Evolutionary conservation across 1,140 invertebrate species (phyloP).

Genomic region (Drosophila sturtevanti): DNA sequence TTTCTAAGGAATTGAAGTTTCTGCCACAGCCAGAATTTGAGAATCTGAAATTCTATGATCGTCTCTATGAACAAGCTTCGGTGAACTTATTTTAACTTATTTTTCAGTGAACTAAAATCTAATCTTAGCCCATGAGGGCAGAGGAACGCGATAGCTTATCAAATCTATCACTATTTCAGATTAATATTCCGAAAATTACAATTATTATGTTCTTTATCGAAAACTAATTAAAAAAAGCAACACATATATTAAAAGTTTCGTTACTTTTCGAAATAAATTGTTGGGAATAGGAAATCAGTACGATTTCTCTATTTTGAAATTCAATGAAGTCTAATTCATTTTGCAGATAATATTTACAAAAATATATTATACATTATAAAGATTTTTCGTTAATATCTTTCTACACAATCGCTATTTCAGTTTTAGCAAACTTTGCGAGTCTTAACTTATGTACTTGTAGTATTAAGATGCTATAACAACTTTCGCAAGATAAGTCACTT

Average conservation of each 20-base stretch:
- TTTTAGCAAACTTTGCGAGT: too few relatives aligned
- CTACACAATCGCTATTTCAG: not conserved
- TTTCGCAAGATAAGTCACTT: not conserved
- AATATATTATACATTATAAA: too few relatives aligned
- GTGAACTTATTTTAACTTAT: constrained; percentile 51
- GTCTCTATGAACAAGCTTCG: constrained; percentile 35
- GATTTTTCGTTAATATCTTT: not conserved
- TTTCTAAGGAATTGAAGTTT: constrained; percentile 73
- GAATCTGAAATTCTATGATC: constrained; percentile 65
- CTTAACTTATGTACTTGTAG: too few relatives aligned
- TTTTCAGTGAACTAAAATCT: not conserved
- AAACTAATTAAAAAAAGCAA: not conserved
- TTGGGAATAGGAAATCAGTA: too few relatives aligned
- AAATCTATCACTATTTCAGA: not conserved
- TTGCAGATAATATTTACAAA: not conserved
- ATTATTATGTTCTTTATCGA: not conserved
- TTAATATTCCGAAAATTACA: not conserved
- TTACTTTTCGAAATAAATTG: too few relatives aligned
- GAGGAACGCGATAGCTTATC: constrained; percentile 1
- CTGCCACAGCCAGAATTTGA: constrained; percentile 78
- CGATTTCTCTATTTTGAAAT: too few relatives aligned
- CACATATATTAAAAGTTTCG: too few relatives aligned
- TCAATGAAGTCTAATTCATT: constrained; percentile 1
- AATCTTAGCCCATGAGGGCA: not conserved
- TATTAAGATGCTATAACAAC: not conserved